Conservation (phyloP, 2,113 vertebrate genomes). For the Grammomys dolichurus region DNA sequence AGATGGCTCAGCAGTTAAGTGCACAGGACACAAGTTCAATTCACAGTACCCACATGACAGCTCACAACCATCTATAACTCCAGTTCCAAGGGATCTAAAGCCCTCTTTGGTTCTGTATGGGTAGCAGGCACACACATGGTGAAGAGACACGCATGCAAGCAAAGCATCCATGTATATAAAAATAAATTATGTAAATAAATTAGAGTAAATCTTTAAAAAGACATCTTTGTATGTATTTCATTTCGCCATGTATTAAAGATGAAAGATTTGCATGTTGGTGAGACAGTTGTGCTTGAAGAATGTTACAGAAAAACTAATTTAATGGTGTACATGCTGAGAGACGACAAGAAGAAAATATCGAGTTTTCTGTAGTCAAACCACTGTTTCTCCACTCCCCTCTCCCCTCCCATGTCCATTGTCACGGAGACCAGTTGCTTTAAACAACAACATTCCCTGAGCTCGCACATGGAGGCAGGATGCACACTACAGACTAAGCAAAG, state of each 20-base stretch:
- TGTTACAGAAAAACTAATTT: not conserved
- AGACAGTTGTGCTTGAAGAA: not conserved
- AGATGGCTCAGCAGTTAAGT: not conserved
- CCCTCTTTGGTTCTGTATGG: not conserved
- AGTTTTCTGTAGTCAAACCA: not conserved
- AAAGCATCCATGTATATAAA: not conserved
- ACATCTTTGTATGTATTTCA: not conserved
- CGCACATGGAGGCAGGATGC: too few species aligned
- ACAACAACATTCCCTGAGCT: too few species aligned
- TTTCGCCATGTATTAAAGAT: not conserved
- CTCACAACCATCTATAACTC: not conserved
- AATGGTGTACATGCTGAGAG: not conserved
- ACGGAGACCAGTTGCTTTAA: not conserved
- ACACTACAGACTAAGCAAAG: not conserved
- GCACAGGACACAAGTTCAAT: not conserved
- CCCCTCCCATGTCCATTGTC: too few species aligned
- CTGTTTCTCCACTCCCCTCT: too few species aligned
- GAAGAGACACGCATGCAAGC: not conserved
- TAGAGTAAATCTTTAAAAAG: not conserved
- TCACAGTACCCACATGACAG: not conserved
- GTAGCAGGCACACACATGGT: not conserved
- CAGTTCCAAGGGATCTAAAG: not conserved
- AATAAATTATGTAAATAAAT: not conserved
- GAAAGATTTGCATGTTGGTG: not conserved
- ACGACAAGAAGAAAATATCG: not conserved